A percentile compares a stretch with the other conserved stretches of the same genome.
Evolutionary conservation across 2,888 invertebrate species (phyloP).

Genomic region (Podotricha telesiphe): DNA sequence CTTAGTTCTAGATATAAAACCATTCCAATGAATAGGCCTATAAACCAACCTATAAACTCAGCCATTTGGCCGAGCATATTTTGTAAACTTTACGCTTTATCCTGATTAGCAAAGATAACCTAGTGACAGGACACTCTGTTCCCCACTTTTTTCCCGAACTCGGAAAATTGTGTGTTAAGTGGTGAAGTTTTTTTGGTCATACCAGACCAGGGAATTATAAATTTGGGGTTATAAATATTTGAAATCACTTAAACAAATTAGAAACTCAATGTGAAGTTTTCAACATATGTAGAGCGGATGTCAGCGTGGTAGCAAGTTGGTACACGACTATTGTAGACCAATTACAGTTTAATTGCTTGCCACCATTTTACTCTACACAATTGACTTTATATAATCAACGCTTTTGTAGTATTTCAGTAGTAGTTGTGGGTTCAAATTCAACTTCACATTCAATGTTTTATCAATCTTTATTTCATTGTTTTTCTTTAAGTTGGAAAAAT

Average conservation of each 20-base stretch:
- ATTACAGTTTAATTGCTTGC: slow-evolving; percentile 49
- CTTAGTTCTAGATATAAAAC: too few relatives aligned
- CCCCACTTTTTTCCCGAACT: not conserved
- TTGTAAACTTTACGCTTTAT: too few relatives aligned
- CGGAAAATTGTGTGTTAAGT: not conserved
- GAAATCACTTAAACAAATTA: slow-evolving; percentile 18
- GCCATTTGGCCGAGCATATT: too few relatives aligned
- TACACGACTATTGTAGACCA: slow-evolving; percentile 38
- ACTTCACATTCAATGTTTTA: too few relatives aligned
- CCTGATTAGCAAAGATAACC: too few relatives aligned
- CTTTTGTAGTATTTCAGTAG: too few relatives aligned
- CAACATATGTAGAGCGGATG: slow-evolving; percentile 30
- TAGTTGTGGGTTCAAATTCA: too few relatives aligned
- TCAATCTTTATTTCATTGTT: too few relatives aligned
- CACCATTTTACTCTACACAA: slow-evolving; percentile 19
- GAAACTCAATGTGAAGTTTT: slow-evolving; percentile 25
- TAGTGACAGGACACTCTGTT: not conserved
- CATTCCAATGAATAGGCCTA: too few relatives aligned
- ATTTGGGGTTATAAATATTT: not conserved
- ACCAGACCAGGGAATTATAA: too few relatives aligned
- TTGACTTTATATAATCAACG: not conserved
- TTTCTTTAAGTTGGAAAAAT: too few relatives aligned
- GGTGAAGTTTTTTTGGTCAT: not conserved
- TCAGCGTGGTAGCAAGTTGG: slow-evolving; percentile 27
- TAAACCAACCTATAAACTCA: too few relatives aligned